Conservation (phyloP, 2,888 invertebrate species). For the Xanthorhoe spadicearia region DNA sequence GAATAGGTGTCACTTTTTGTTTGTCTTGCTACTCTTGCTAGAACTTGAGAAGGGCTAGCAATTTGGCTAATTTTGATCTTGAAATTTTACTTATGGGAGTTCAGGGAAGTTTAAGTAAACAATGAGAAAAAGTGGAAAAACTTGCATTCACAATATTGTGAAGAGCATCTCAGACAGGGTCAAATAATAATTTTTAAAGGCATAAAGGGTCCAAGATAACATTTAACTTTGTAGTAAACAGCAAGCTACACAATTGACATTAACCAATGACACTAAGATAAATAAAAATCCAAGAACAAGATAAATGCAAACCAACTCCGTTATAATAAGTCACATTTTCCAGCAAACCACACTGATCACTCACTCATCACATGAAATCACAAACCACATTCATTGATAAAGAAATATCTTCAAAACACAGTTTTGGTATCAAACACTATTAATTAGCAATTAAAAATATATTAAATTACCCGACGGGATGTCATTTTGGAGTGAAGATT, state of each 20-base stretch:
- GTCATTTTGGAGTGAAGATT: conserved; percentile 74
- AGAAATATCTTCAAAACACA: conserved; percentile 31
- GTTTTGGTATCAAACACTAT: conserved; percentile 22
- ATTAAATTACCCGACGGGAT: conserved; percentile 71
- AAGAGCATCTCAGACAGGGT: neutral
- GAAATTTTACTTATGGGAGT: too few species aligned
- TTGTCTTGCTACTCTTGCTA: too few species aligned
- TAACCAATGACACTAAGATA: conserved; percentile 7
- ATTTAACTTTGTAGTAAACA: neutral
- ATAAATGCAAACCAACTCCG: conserved; percentile 26
- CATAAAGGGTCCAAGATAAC: conserved; percentile 2
- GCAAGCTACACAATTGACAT: conserved; percentile 1
- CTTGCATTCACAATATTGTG: too few species aligned
- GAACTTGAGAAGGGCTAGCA: too few species aligned
- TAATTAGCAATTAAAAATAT: conserved; percentile 43
- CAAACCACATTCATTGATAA: conserved; percentile 6
- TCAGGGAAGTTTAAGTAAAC: too few species aligned
- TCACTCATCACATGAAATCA: conserved; percentile 33
- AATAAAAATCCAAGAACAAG: neutral
- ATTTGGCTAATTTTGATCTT: too few species aligned
- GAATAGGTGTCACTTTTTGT: too few species aligned
- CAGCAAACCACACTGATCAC: conserved; percentile 25
- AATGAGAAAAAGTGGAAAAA: too few species aligned
- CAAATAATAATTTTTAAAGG: neutral
- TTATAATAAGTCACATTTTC: conserved; percentile 26